Base-by-base conservation (phyloP, 1,140 invertebrate species). In the Cydia strobilella region DNA sequence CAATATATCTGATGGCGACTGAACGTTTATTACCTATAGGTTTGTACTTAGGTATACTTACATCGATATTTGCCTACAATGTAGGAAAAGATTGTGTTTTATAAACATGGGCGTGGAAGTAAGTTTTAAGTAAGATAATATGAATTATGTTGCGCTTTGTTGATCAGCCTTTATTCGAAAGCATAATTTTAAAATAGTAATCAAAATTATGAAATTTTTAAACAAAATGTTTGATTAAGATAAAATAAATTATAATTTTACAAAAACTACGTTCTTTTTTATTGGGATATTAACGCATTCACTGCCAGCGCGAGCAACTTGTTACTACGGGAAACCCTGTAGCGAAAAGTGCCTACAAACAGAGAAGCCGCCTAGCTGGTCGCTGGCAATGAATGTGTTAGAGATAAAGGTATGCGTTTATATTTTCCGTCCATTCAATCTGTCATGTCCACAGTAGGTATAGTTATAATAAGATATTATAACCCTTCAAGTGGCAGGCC, bases 231-330 rank as follows among this genome's bases (percentile, higher is more conserved):
- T 72, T 77, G 23, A 23, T 12, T 59, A 59, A 23, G 54, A 74
- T 81, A 45, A 76, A 74, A 77, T 72, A 15, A 54, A 75, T 75
- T 75, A 51, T 51, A 72, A 73, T 76, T 51, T 69, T 72, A 76
- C 72, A 39, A 45, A 72, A 77, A 27, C 74, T 59, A 77, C 20
- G 54, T 59, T 23, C 20, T 59, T 12, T 23, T 59, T 23, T 20
- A 18, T 15, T 31, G 31, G 0, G 31, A 31, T 31, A 25, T 25
- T 25, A 25, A 25, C 31, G 5, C 31, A 31, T 31, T 31, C 5
- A 31, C 5, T 31, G 31, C 31, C 3, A 31, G 31, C 31, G 31
- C 31, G 31, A 31, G 31, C 31, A 6, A 31, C 27, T 2, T 4
- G 27, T 4, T 4, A n/a, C 31, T 6, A 6, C 5, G 31, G 31